Percentiles rank a stretch among this genome's conserved stretches.
phyloP scores from a whole-genome alignment of 2,888 invertebrate species.

The Zygaena filipendulae region DNA sequence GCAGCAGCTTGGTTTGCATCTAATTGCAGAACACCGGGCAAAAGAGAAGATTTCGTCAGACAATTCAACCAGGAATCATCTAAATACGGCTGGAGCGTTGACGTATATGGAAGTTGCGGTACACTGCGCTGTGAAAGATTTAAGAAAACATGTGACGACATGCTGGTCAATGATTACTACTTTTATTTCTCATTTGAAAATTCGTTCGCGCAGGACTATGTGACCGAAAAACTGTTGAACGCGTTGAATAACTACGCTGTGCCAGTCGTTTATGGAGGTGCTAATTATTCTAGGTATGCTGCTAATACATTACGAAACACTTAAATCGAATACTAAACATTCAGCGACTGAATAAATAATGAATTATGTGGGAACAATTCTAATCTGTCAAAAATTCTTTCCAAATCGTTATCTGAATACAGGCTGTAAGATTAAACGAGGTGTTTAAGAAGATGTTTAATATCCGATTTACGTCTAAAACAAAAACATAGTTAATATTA shows the following conservation, averaged over 20 bases:
- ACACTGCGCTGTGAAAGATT: constrained; percentile 20
- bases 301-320: no score
- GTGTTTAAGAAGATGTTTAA: no score
- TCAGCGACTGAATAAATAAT: no score
- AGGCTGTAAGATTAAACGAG: no score
- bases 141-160: constrained; percentile 19
- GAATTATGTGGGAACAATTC: no score
- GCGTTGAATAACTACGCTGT: constrained; percentile 64
- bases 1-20: constrained; percentile 34
- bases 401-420: no score
- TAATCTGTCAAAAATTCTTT: no score
- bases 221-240: constrained; percentile 33
- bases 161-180: constrained; percentile 27
- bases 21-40: constrained; percentile 24
- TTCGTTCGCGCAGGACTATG: constrained; percentile 32
- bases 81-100: constrained; percentile 23
- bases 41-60: constrained; percentile 19
- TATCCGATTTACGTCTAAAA: no score
- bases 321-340: no score
- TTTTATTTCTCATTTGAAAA: constrained; percentile 42
- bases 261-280: constrained; percentile 73
- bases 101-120: constrained; percentile 32
- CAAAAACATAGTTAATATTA: no score
- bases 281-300: constrained; percentile 64
- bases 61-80: constrained; percentile 19